These are phyloP conservation scores for Anhinga rufa DNA, from an alignment of 2,113 vertebrate species.

Conservation along the genomic window DNA sequence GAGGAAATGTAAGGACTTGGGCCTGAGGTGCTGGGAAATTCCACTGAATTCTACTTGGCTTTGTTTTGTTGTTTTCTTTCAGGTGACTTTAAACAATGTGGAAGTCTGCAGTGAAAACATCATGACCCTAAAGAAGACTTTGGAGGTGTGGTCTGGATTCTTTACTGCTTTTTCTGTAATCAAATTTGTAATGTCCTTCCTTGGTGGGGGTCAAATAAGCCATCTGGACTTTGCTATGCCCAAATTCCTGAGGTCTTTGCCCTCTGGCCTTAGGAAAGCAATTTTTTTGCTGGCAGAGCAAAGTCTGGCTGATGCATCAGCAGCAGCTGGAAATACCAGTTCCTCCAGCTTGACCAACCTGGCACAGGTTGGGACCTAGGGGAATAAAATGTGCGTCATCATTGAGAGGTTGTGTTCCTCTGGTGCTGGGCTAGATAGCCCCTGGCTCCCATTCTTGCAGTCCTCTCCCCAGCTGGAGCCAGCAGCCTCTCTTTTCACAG, in stretches of 20 bases:
- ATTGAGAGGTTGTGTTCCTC: background rate
- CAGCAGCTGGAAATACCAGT: background rate
- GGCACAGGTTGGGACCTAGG: background rate
- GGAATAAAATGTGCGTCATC: background rate
- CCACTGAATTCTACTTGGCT: background rate
- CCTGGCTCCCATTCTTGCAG: background rate
- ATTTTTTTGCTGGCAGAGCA: background rate
- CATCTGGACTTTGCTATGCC: background rate
- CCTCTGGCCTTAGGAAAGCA: background rate
- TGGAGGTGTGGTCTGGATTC: slow-evolving; percentile 80
- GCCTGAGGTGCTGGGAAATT: background rate
- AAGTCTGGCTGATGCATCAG: background rate
- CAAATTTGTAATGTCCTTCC: background rate
- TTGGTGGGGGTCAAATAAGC: background rate
- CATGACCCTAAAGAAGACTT: slow-evolving; percentile 92
- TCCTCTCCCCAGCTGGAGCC: background rate
- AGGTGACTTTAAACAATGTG: slow-evolving; percentile 96
- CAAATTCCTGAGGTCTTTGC: background rate
- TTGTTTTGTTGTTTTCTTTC: background rate
- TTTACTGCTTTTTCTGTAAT: background rate
- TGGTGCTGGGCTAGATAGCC: background rate
- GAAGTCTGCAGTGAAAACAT: slow-evolving; percentile 97
- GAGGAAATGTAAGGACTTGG: background rate
- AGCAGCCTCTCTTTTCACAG: background rate
- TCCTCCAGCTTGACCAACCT: background rate